phyloP scores from a whole-genome alignment of 37 sponge, comb jelly and placozoan species.

The Petrosia ficiformis region DNA sequence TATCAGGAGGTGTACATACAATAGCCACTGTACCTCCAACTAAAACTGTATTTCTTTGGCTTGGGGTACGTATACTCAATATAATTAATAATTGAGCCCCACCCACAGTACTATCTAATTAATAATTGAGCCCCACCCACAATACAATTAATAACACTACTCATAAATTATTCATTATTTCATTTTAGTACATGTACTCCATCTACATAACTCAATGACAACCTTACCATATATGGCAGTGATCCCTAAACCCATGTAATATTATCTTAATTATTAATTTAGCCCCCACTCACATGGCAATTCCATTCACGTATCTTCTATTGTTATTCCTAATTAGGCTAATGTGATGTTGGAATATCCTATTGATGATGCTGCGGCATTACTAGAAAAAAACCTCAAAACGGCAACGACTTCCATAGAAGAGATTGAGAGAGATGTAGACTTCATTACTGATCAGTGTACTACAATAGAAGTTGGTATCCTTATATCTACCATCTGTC shows the following conservation, averaged over 20 bases:
- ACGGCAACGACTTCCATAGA: constrained; percentile 58
- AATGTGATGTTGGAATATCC: constrained; percentile 97
- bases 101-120: no score
- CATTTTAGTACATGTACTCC: background rate
- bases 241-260: background rate
- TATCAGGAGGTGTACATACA: constrained; percentile 84
- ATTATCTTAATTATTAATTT: background rate
- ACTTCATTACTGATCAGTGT: constrained; percentile 79
- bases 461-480: constrained; percentile 95
- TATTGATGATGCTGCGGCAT: constrained; percentile 72
- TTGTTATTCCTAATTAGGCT: constrained; percentile 51
- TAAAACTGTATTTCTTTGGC: constrained; percentile 83
- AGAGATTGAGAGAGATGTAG: constrained; percentile 71
- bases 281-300: background rate
- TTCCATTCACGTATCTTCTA: background rate
- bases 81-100: background rate
- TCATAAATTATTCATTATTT: no score
- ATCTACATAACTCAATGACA: background rate
- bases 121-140: no score
- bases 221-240: background rate
- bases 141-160: no score
- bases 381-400: constrained; percentile 75
- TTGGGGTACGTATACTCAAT: constrained; percentile 61
- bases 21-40: constrained; percentile 81
- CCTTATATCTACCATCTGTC: no score